phyloP scores from a whole-genome alignment of 1,140 invertebrate genomes.

The Lycorma delicatula region DNA sequence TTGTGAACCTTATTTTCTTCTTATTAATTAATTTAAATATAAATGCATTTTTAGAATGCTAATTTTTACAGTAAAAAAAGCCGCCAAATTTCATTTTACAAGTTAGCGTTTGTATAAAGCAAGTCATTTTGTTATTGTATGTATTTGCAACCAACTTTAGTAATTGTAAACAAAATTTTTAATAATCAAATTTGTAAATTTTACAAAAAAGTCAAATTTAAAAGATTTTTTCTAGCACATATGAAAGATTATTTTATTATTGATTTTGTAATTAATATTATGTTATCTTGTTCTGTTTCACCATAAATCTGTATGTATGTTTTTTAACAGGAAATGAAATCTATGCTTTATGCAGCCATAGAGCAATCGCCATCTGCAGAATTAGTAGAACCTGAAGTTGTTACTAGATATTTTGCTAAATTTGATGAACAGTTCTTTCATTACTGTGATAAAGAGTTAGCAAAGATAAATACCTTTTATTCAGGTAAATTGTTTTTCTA shows the following conservation, averaged over 20 bases:
- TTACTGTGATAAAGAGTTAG: slow-evolving; percentile 89
- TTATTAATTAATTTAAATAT: too few relatives aligned
- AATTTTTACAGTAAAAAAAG: too few relatives aligned
- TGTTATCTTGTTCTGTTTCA: background rate
- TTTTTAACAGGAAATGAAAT: slow-evolving; percentile 84
- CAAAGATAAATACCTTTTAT: slow-evolving; percentile 96
- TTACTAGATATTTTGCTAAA: slow-evolving; percentile 84
- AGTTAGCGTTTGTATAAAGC: too few relatives aligned
- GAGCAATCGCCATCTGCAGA: slow-evolving; percentile 83
- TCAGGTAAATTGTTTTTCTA: too few relatives aligned
- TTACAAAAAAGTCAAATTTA: background rate
- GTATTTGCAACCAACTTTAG: too few relatives aligned
- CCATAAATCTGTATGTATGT: slow-evolving; percentile 4
- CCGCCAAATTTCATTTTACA: too few relatives aligned
- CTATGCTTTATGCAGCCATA: slow-evolving; percentile 77
- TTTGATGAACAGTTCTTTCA: slow-evolving; percentile 96
- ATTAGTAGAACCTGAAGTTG: slow-evolving; percentile 76
- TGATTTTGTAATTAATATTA: background rate
- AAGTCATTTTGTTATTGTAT: too few relatives aligned
- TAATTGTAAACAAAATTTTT: background rate
- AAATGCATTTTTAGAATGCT: too few relatives aligned
- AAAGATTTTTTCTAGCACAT: background rate
- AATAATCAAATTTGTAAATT: background rate
- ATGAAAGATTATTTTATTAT: background rate
- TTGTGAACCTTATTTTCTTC: too few relatives aligned